A percentile compares a stretch with the other conserved stretches of the same genome.
Conservation (phyloP, 2,797 vertebrate genomes). For the Melanogrammus aeglefinus region DNA sequence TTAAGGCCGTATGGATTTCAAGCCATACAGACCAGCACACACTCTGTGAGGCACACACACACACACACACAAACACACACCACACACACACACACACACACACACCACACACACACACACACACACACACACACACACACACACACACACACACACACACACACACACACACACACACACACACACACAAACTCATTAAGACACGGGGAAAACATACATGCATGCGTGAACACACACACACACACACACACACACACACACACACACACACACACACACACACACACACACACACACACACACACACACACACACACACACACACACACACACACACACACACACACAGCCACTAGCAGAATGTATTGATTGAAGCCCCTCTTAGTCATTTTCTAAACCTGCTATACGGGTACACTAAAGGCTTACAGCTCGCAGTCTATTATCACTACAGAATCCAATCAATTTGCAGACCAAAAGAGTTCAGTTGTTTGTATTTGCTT, state of each 20-base stretch:
- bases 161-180: background rate
- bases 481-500: conserved; percentile 30
- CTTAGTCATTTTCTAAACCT: conserved; percentile 51
- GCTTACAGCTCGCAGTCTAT: conserved; percentile 50
- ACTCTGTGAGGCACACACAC: background rate
- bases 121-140: background rate
- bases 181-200: conserved; percentile 21
- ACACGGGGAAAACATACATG: background rate
- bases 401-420: conserved; percentile 47
- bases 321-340: conserved; percentile 10
- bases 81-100: background rate
- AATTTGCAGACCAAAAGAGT: conserved; percentile 61
- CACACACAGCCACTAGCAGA: conserved; percentile 43
- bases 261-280: conserved; percentile 11
- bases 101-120: conserved; percentile 13
- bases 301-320: conserved; percentile 13
- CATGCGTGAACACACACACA: conserved; percentile 12
- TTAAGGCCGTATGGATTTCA: background rate
- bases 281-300: conserved; percentile 11
- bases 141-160: conserved; percentile 19
- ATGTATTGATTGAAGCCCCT: conserved; percentile 59
- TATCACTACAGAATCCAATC: conserved; percentile 54
- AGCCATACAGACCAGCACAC: background rate
- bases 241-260: conserved; percentile 18
- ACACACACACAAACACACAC: background rate